Evolutionary conservation across 2,888 invertebrate genomes (phyloP), one percentile per base, ranked within the genome.

Genomic region (Meiosimyza platycephala): DNA sequence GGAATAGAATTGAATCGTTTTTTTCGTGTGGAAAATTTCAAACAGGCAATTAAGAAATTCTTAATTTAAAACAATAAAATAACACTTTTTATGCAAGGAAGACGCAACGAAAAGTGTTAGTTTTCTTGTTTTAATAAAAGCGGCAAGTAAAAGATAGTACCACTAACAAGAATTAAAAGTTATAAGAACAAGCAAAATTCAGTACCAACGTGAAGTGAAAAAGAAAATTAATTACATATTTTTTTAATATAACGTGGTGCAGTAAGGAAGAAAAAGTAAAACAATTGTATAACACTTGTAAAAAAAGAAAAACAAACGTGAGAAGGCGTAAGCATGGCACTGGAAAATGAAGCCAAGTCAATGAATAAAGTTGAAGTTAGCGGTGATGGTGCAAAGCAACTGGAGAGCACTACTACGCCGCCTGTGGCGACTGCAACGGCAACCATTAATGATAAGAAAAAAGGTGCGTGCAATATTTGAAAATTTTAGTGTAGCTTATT

Each of bases 391-490:
- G 75, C 76, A 68, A 77, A 77, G 75, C 77, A 80, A 68, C 15
- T 72, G 57, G 72, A 71, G 47, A 71, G 71, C 70, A 33, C 15
- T 75, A 75, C 76, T 76, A 77, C 72, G 79, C 78, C 22, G 28
- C 73, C 66, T 28, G 77, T 79, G 75, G 79, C 79, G 76, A 80
- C 68, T 51, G 76, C 71, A 28, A 60, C 70, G 15, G 72, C 59
- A 33, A 59, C 18, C 59, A 62, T 16, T 40, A 62, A 47, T 47
- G 47, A 63, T 47, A 51, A 81, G 74, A 85, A 84, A 75, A 85
- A 84, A 83, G 83, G 83, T 83, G 79, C 77, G 85, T 83, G 6
- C 6, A 40, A 9, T 40, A 40, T 7, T 40, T 40, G 40, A 40
- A 9, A 9, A 40, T 40, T 40, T 40, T 40, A 40, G 7, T 40